phyloP scores from a whole-genome alignment of 2,113 vertebrate genomes.

The Xiphorhynchus elegans region DNA sequence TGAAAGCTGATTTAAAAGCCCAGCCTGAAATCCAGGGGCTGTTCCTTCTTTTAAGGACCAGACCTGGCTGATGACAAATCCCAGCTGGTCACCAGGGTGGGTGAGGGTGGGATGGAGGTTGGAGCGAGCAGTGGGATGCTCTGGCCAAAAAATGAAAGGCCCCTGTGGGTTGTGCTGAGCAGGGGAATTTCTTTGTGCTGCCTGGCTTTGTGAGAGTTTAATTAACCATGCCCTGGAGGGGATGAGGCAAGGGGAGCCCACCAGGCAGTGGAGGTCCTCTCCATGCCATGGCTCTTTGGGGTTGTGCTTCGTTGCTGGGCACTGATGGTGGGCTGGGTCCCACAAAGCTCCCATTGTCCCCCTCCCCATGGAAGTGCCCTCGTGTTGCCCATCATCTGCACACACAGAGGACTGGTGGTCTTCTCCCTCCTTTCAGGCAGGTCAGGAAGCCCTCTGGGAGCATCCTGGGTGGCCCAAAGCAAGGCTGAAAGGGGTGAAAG shows the following conservation, averaged over 20 bases:
- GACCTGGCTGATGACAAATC: background rate
- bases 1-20: background rate
- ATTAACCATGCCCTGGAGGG: background rate
- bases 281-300: background rate
- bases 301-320: background rate
- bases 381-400: accelerated
- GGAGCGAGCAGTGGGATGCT: background rate
- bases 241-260: background rate
- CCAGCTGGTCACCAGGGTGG: background rate
- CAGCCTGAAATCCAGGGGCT: background rate
- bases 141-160: background rate
- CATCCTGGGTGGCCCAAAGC: background rate
- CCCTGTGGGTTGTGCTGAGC: background rate
- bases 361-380: background rate
- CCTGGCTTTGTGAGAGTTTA: background rate
- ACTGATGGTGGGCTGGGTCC: background rate
- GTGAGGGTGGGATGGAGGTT: background rate
- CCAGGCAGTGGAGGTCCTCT: background rate
- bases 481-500: background rate
- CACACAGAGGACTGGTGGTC: background rate
- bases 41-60: background rate
- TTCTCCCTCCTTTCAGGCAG: background rate
- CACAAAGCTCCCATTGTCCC: constrained; percentile 8
- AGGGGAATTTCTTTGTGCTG: constrained; percentile 5
- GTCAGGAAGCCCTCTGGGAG: background rate